These are phyloP conservation scores for Amblyornis subalaris DNA, from an alignment of 2,113 vertebrate species.

Conservation along the genomic window DNA sequence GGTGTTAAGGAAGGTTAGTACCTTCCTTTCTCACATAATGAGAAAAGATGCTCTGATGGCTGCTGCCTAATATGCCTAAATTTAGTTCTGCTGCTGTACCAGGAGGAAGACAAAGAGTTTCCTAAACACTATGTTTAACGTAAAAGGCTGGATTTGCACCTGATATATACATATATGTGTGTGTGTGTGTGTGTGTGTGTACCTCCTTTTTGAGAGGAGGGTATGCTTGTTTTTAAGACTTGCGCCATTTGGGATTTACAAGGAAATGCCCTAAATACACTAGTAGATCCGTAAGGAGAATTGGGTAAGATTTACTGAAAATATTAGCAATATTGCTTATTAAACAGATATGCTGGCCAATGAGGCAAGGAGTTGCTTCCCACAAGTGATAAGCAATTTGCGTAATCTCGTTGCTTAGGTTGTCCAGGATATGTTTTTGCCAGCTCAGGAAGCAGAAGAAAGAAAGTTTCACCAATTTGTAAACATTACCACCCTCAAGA, in stretches of 20 bases:
- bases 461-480: slow-evolving; percentile 86
- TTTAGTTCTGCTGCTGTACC: background rate
- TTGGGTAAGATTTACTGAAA: background rate
- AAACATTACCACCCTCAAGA: slow-evolving; percentile 80
- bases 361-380: background rate
- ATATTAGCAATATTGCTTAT: background rate
- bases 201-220: background rate
- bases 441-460: slow-evolving; percentile 81
- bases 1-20: too few species aligned
- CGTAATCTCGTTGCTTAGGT: slow-evolving; percentile 74
- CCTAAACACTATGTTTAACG: rapidly evolving
- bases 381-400: slow-evolving; percentile 38
- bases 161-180: background rate
- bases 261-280: background rate
- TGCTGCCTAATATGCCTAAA: background rate
- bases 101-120: background rate
- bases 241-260: background rate
- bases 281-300: background rate
- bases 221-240: background rate
- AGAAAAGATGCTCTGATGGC: background rate
- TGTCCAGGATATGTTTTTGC: slow-evolving; percentile 81
- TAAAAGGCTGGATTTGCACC: background rate
- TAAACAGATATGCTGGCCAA: background rate
- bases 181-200: background rate
- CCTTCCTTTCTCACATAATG: background rate